phyloP scores from a whole-genome alignment of 64 coral and sea anemone genomes.

The Acropora tenuis region DNA sequence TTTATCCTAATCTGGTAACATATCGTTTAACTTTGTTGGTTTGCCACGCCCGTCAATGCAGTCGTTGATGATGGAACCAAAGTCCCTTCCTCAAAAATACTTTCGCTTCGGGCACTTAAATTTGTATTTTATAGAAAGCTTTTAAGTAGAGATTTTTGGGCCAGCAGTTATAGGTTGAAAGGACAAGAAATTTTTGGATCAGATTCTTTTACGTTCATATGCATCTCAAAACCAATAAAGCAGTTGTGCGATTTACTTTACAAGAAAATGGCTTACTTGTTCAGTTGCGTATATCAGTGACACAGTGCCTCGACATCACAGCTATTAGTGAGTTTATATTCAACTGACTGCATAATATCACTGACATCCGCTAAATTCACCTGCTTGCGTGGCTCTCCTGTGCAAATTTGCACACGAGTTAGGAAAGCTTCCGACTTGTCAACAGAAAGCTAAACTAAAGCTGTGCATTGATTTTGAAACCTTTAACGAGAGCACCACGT shows the following conservation, averaged over 20 bases:
- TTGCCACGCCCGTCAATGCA: not conserved
- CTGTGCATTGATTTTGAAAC: not conserved
- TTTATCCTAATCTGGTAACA: not conserved
- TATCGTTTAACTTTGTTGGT: not conserved
- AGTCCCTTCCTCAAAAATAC: not conserved
- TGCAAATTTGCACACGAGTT: slow-evolving; percentile 16
- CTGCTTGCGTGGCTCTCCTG: not conserved
- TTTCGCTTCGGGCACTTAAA: not conserved
- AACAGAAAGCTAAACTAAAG: not conserved
- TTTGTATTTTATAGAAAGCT: no score
- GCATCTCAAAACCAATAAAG: no score
- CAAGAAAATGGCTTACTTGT: not conserved
- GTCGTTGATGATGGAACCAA: not conserved
- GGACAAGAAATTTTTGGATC: no score
- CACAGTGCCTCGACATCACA: slow-evolving; percentile 13
- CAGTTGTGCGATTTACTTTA: not conserved
- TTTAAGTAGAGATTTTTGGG: no score
- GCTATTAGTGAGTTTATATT: not conserved
- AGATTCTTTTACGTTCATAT: no score
- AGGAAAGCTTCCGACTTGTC: not conserved
- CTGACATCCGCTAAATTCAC: slow-evolving; percentile 16
- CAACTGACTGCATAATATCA: not conserved
- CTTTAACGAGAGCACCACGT: not conserved
- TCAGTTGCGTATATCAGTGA: not conserved
- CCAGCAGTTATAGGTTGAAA: not conserved